These are phyloP conservation scores for Laothoe populi DNA, from an alignment of 2,888 invertebrate genomes.

Conservation along the genomic window DNA sequence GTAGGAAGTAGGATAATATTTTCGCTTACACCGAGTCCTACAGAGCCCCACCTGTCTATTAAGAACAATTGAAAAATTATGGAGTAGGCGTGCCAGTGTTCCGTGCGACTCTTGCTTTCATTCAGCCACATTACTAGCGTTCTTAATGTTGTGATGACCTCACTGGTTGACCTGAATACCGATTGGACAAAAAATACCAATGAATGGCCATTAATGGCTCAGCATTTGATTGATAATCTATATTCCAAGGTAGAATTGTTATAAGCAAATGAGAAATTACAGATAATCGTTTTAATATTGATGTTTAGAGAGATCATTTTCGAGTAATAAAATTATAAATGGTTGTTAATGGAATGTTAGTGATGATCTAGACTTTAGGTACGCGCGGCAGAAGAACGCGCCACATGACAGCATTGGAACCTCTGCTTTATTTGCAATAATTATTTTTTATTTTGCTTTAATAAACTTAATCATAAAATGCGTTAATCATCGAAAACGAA, in stretches of 20 bases:
- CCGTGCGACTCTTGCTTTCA: constrained; percentile 35
- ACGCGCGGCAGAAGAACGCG: too few species aligned
- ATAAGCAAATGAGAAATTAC: not conserved
- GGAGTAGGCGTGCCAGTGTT: constrained; percentile 48
- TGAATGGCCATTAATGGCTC: not conserved
- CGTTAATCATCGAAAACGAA: too few species aligned
- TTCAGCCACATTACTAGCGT: constrained; percentile 30
- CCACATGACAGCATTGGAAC: too few species aligned
- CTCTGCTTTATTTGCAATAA: too few species aligned
- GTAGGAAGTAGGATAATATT: too few species aligned
- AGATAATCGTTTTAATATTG: too few species aligned
- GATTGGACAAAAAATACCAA: constrained; percentile 4
- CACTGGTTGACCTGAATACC: not conserved
- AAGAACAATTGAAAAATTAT: constrained; percentile 58
- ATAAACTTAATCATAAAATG: too few species aligned
- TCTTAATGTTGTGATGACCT: constrained; percentile 4
- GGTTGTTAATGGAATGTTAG: too few species aligned
- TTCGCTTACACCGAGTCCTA: constrained; percentile 36
- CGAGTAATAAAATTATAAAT: too few species aligned
- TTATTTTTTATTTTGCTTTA: too few species aligned
- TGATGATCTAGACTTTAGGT: too few species aligned
- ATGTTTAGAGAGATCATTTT: too few species aligned
- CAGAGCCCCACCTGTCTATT: constrained; percentile 42
- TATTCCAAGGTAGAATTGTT: not conserved
- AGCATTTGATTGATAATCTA: not conserved